A percentile compares a stretch with the other conserved stretches of the same genome.
Evolutionary conservation across 2,113 vertebrate species (phyloP).

Genomic region (Poeciliopsis retropinna): DNA sequence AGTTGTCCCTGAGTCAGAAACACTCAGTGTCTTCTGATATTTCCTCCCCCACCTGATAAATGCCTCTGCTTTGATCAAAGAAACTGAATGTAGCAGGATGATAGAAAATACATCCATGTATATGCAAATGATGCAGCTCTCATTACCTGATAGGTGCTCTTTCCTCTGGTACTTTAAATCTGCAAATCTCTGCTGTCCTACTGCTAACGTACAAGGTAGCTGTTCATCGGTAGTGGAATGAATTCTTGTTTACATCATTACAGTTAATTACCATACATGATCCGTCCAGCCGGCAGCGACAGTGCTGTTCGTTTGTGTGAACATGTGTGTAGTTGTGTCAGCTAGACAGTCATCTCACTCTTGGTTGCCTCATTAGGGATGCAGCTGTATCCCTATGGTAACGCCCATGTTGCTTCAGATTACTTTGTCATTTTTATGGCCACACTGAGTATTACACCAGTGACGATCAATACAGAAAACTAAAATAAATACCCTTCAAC

Average conservation of each 20-base stretch:
- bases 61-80: constrained; percentile 50
- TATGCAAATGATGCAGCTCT: constrained; percentile 36
- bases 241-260: constrained; percentile 80
- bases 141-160: constrained; percentile 28
- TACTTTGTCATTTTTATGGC: constrained; percentile 26
- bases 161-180: constrained; percentile 33
- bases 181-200: constrained; percentile 28
- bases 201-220: constrained; percentile 74
- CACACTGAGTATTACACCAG: constrained; percentile 9
- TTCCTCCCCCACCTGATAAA: constrained; percentile 47
- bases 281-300: constrained; percentile 46
- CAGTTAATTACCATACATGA: constrained; percentile 73
- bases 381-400: constrained; percentile 23
- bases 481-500: constrained; percentile 26
- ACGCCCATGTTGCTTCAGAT: constrained; percentile 2
- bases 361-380: constrained; percentile 56
- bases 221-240: constrained; percentile 56
- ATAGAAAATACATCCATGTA: constrained; percentile 27
- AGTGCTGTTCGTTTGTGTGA: neutral
- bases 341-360: constrained; percentile 49
- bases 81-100: constrained; percentile 33
- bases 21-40: constrained; percentile 44
- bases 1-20: constrained; percentile 35
- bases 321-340: constrained; percentile 5
- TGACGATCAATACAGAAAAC: constrained; percentile 20